Base-by-base conservation (phyloP, 1,140 invertebrate species). In the Heliconius nattereri region DNA sequence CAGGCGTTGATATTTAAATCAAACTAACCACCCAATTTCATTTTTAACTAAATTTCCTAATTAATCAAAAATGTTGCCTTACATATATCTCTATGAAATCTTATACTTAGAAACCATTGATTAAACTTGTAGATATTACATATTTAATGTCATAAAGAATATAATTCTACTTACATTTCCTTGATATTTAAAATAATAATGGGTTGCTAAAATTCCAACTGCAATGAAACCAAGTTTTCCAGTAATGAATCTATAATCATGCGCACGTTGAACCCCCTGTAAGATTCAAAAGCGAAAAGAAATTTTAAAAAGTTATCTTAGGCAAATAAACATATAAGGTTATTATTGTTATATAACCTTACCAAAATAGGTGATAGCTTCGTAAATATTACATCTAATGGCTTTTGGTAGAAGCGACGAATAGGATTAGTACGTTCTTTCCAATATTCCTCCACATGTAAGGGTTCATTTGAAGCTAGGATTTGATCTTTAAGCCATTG, bases 401-500 rank as follows among this genome's bases (percentile, higher is more conserved):
- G 98, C 29, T 90, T 94, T 77, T 96, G 95, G 85, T 98, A 98
- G 72, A 97, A 93, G 81, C 98, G 95, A 85, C 97, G 96, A 78
- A 98, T 97, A 11, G 97, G 96, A 91, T 98, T 98, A 76, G 95
- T 95, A 52, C 96, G 95, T 90, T 97, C 95, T 85, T 94, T 95
- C 86, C 97, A 96, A 75, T 96, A 96, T 86, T 96, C 95, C 16
- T 96, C 96, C 1, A 97, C 95, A 80, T 95, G 86, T 49, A 95
- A 89, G 1, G 98, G 97, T 87, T 98, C 98, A 75, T 97, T 96
- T 20, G 95, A 95, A 72, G 96, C 91, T 52, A 98, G 94, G 82
- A 96, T 87, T 95, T 98, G 97, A 95, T 98, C 98, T 89, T 98
- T 96, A 1, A 98, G 83, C 96, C 96, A 98, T 89, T 98, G 96